Conservation (phyloP, 2,888 invertebrate genomes). For the Galeruca laticollis region DNA sequence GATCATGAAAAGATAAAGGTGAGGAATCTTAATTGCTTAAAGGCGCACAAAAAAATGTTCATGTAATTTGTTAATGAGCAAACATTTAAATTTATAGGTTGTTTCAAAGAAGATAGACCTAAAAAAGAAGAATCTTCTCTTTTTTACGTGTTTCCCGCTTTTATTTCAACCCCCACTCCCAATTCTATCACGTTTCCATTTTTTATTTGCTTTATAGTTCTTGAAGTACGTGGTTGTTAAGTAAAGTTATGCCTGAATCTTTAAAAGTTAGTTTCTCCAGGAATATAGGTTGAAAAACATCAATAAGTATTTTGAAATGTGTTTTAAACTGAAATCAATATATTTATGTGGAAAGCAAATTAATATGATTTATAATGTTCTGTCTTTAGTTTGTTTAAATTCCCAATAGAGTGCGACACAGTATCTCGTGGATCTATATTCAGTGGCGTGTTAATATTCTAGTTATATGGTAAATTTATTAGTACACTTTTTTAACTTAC, state of each 20-base stretch:
- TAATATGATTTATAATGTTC: neutral
- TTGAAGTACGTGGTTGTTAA: neutral
- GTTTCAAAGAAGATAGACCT: neutral
- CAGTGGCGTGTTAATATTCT: conserved; percentile 1
- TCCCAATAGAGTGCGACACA: conserved; percentile 4
- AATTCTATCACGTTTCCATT: neutral
- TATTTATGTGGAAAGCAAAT: neutral
- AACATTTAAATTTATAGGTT: too few relatives aligned
- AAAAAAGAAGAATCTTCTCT: neutral
- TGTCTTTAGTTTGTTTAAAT: neutral
- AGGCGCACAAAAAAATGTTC: too few relatives aligned
- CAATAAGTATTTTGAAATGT: neutral
- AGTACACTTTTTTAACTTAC: too few relatives aligned
- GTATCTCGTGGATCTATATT: neutral
- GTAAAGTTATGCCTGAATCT: neutral
- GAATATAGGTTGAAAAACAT: neutral
- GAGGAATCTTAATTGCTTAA: too few relatives aligned
- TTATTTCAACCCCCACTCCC: neutral
- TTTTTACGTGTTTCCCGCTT: neutral
- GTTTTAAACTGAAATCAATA: neutral
- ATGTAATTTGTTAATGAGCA: too few relatives aligned
- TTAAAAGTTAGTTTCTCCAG: neutral
- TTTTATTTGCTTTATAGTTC: neutral
- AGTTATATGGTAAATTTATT: neutral
- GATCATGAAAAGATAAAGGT: too few relatives aligned